These are phyloP conservation scores for Coregonus ussuriensis DNA, from an alignment of 2,797 vertebrate species.

Conservation along the genomic window DNA sequence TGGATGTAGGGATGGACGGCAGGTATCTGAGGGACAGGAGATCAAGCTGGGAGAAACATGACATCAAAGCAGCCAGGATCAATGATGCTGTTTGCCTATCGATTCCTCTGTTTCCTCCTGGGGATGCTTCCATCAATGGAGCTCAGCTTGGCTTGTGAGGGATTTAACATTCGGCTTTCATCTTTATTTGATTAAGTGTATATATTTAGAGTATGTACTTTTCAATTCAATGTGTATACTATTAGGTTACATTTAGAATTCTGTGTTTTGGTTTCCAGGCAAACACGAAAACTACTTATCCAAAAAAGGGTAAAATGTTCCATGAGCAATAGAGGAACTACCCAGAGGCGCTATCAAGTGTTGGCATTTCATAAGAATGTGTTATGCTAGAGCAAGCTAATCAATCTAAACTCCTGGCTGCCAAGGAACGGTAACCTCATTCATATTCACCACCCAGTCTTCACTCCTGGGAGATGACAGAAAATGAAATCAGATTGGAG, in stretches of 20 bases:
- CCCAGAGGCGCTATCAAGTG: not conserved
- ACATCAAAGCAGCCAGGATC: constrained; percentile 74
- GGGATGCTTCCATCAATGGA: constrained; percentile 64
- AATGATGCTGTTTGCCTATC: constrained; percentile 74
- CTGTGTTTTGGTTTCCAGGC: constrained; percentile 40
- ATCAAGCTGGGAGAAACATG: constrained; percentile 69
- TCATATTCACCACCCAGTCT: not conserved
- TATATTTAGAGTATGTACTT: constrained; percentile 59
- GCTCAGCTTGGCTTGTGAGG: constrained; percentile 61
- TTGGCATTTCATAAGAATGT: not conserved
- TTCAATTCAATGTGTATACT: constrained; percentile 61
- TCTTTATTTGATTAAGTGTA: constrained; percentile 59
- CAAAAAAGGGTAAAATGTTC: not conserved
- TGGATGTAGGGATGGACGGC: constrained; percentile 25
- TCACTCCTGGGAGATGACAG: not conserved
- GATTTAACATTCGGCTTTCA: constrained; percentile 66
- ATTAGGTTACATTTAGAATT: constrained; percentile 18
- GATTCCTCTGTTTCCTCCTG: constrained; percentile 55
- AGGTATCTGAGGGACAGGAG: constrained; percentile 53
- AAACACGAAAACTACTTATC: not conserved
- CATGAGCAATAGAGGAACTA: not conserved
- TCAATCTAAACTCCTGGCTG: constrained; percentile 3
- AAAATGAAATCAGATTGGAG: constrained; percentile 3
- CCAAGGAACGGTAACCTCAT: constrained; percentile 13
- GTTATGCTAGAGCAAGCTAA: constrained; percentile 12